Evolutionary conservation across 2,888 invertebrate genomes (phyloP).

Genomic region (Hanleya hanleyi): DNA sequence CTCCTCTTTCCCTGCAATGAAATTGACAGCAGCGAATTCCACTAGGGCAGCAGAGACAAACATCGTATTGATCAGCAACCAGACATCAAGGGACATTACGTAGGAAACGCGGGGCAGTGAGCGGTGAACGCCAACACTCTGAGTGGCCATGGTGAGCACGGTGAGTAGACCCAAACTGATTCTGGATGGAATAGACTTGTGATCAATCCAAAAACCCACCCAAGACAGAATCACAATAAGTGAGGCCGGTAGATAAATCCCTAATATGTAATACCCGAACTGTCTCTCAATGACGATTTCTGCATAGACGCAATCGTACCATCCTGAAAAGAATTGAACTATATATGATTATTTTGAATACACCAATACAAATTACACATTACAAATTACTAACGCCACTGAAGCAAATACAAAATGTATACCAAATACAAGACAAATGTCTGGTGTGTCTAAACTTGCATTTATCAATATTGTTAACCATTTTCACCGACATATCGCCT

Average conservation of each 20-base stretch:
- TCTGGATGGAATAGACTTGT: background rate
- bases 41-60: slow-evolving; percentile 29
- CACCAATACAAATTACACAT: too few species aligned
- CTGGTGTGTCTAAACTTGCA: too few species aligned
- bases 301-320: background rate
- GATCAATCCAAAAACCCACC: slow-evolving; percentile 43
- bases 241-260: slow-evolving; percentile 2
- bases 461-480: too few species aligned
- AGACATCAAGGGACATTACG: slow-evolving; percentile 12
- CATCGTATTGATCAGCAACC: slow-evolving; percentile 20
- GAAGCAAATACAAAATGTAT: too few species aligned
- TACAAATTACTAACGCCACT: too few species aligned
- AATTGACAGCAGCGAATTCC: slow-evolving; percentile 32
- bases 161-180: slow-evolving; percentile 4
- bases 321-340: background rate
- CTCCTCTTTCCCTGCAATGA: background rate
- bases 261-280: slow-evolving; percentile 3
- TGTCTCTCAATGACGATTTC: background rate
- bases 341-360: too few species aligned
- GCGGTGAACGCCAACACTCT: background rate
- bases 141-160: slow-evolving; percentile 16
- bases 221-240: slow-evolving; percentile 17
- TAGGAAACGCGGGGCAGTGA: slow-evolving; percentile 9
- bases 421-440: too few species aligned
- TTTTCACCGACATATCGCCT: too few species aligned